Evolutionary conservation across 2,113 vertebrate species (phyloP), one percentile per base, ranked within the genome.

Genomic region (Cisticola juncidis): DNA sequence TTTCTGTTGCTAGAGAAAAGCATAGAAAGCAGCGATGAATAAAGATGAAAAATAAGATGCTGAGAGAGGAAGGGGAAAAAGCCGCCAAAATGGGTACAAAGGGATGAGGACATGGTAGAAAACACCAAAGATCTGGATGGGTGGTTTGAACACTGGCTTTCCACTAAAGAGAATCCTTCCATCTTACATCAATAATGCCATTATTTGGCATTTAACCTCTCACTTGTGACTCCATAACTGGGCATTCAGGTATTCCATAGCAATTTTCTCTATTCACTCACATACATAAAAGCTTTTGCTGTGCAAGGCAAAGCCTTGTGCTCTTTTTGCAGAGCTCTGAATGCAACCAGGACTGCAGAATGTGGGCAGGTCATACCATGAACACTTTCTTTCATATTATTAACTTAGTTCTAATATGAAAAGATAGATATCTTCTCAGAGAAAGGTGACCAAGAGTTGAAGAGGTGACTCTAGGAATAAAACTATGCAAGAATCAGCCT

Each of bases 1-100:
- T 96, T 96, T 92, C 86, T 87, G 73, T 66, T 91, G 86, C 78
- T 92, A 81, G 81, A 88, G 92, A 62, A 93, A 92, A 94, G 80
- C 44, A 2, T n/a, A 86, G 90, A 89, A 86, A 76, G 80, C 23
- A 22, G 73, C 11, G 64, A 53, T 70, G 86, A 95, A 94, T 90
- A 96, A 80, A 86, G 79, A 92, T 61, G 53, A 84, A 90, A 91
- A 90, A 62, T 16, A 84, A 68, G 40, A 76, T 23, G 72, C 76
- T 83, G 82, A 84, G 47, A 68, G 80, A 93, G 79, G 51, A 57
- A 36, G 47, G 24, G 31, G 25, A 5, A 58, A 80, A 25, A 51
- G 29, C 15, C 6, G 5, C 51, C 60, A 81, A 81, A 88, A 88
- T 5, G 51, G 42, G 11, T 53, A 81, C 53, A 81, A 81, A 57